phyloP scores from a whole-genome alignment of 30 jellyfish, hydroid and myxozoan species.

The Hydractinia echinata region DNA sequence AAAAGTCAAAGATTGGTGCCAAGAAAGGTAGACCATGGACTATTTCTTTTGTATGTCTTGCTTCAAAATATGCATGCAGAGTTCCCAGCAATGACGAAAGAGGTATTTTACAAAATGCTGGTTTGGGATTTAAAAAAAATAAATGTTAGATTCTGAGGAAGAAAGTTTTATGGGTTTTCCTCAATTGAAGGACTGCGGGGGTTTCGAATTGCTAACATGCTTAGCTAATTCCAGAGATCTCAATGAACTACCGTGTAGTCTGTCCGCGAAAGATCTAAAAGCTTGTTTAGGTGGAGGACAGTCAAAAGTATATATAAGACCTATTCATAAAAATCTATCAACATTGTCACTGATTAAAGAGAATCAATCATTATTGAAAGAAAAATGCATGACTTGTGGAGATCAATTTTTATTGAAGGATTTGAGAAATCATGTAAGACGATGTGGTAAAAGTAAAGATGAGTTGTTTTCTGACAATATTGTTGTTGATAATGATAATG shows the following conservation, averaged over 20 bases:
- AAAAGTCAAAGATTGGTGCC: too few relatives aligned
- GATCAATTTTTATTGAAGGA: neutral
- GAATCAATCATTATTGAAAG: conserved; percentile 1
- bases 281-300: neutral
- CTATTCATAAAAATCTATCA: conserved; percentile 17
- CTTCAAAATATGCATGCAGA: neutral
- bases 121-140: conserved; percentile 24
- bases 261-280: conserved; percentile 15
- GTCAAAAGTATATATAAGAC: neutral
- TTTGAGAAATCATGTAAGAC: too few relatives aligned
- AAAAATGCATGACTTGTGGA: conserved; percentile 6
- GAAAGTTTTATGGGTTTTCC: conserved; percentile 1
- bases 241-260: neutral
- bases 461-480: neutral
- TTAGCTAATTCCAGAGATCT: conserved; percentile 15
- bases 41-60: conserved; percentile 2
- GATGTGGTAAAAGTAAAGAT: neutral
- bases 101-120: conserved; percentile 19
- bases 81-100: conserved; percentile 27
- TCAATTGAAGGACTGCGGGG: conserved; percentile 27
- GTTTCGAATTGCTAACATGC: conserved; percentile 13
- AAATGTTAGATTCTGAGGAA: conserved; percentile 14
- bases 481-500: too few relatives aligned
- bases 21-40: conserved; percentile 11
- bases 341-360: neutral